Evolutionary conservation across 1,140 invertebrate genomes (phyloP), one percentile per base, ranked within the genome.

Genomic region (Bombyx mandarina): DNA sequence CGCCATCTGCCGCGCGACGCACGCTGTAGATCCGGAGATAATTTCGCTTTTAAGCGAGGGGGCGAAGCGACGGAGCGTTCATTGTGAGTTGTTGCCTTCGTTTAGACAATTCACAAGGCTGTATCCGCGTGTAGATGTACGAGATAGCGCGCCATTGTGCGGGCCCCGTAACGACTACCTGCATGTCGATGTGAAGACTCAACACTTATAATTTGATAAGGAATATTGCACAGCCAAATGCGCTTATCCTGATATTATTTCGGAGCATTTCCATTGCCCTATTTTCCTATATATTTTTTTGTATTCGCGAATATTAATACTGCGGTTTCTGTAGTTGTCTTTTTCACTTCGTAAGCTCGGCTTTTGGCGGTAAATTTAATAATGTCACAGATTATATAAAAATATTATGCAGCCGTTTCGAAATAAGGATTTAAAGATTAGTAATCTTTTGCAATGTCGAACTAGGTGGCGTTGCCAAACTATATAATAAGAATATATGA

Each of bases 1-100:
- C 79, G 79, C 84, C 82, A 87, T 87, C 84, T 87, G 84, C 79
- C 78, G 79, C 73, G 67, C 65, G 68, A 69, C 65, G 66, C 66
- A 65, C 71, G 69, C 73, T 62, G 58, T 68, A 77, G 78, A 83
- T 87, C 75, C 75, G 76, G 75, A 85, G 84, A 87, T 87, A 87
- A 87, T 85, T 82, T 79, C 74, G 75, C 74, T 78, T 82, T 82
- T 73, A 75, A 71, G 76, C 64, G 59, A 67, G 63, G 75, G 80
- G 76, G 57, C 54, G 58, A 64, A 43, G 62, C 62, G 58, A 18
- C 69, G 61, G 61, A 71, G 70, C 75, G 74, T 74, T 66, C 70
- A 71, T 74, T 75, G 72, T 77, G 72, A 78, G 69, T 73, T 77
- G 75, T 81, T 77, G 77, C 70, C 73, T 82, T 80, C 77, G 70